phyloP scores from a whole-genome alignment of 2,113 vertebrate genomes.

The Lepisosteus osseus region DNA sequence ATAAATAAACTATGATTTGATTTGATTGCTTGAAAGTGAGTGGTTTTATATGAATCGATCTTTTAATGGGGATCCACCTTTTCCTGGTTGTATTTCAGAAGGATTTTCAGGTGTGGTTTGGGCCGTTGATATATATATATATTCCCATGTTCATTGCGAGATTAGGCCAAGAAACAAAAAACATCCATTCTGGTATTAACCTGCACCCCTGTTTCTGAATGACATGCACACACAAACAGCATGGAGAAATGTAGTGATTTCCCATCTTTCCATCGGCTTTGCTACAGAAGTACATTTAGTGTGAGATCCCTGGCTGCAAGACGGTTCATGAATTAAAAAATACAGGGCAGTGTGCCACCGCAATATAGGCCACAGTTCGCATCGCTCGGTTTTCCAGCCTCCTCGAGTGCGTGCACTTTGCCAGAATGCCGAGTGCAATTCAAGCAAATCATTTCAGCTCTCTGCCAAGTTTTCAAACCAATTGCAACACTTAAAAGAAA shows the following conservation, averaged over 20 bases:
- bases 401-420: slow-evolving; percentile 49
- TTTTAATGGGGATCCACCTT: too few species aligned
- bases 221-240: slow-evolving; percentile 14
- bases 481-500: slow-evolving; percentile 32
- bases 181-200: too few species aligned
- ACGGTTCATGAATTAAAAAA: slow-evolving; percentile 37
- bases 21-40: too few species aligned
- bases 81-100: too few species aligned
- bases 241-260: slow-evolving; percentile 9
- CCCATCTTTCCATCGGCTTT: slow-evolving; percentile 18
- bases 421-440: slow-evolving; percentile 48
- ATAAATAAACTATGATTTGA: too few species aligned
- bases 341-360: slow-evolving; percentile 53
- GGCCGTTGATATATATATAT: too few species aligned
- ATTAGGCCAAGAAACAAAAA: too few species aligned
- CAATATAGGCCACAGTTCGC: slow-evolving; percentile 44
- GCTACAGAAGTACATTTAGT: slow-evolving; percentile 22
- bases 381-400: slow-evolving; percentile 25
- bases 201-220: not conserved
- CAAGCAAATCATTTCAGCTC: slow-evolving; percentile 47
- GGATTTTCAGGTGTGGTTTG: too few species aligned
- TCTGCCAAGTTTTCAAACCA: slow-evolving; percentile 47
- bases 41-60: too few species aligned
- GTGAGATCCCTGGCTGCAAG: slow-evolving; percentile 29
- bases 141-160: too few species aligned